phyloP scores from a whole-genome alignment of 1,140 invertebrate genomes.

The Scaptomyza graminum region DNA sequence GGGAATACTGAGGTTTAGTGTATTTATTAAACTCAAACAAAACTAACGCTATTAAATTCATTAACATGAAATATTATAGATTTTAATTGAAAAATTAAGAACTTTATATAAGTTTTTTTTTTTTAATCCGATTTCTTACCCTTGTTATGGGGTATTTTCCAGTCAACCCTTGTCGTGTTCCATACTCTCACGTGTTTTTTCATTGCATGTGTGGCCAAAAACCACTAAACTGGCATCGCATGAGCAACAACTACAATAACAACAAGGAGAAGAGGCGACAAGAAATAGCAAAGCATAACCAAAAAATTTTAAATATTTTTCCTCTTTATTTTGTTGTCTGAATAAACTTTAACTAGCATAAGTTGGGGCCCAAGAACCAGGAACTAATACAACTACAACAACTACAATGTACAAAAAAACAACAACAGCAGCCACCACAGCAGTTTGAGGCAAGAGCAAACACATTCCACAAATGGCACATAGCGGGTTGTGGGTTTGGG shows the following conservation, averaged over 20 bases:
- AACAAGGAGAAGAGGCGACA: constrained; percentile 33
- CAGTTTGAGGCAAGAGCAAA: constrained; percentile 18
- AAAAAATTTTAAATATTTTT: constrained; percentile 36
- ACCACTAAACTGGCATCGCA: constrained; percentile 69
- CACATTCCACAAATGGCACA: constrained; percentile 41
- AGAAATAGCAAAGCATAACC: constrained; percentile 43
- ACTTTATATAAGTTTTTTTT: too few relatives aligned
- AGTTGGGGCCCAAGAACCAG: constrained; percentile 23
- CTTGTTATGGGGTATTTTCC: constrained; percentile 5
- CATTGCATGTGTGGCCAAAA: constrained; percentile 58
- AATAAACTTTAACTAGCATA: constrained; percentile 44
- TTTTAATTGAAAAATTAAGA: too few relatives aligned
- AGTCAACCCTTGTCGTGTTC: neutral
- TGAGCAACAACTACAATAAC: constrained; percentile 41
- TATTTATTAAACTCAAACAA: too few relatives aligned
- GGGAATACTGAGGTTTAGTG: too few relatives aligned
- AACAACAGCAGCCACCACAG: constrained; percentile 5
- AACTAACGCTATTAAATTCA: too few relatives aligned
- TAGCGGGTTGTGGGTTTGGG: constrained; percentile 16
- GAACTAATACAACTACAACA: constrained; percentile 31
- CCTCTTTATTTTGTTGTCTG: constrained; percentile 23
- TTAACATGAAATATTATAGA: too few relatives aligned
- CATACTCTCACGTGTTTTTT: constrained; percentile 1
- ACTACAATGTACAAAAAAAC: constrained; percentile 9
- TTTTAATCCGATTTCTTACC: too few relatives aligned